Evolutionary conservation across 2,113 vertebrate genomes (phyloP), one percentile per base, ranked within the genome.

Genomic region (Corythornis madagascariensis): DNA sequence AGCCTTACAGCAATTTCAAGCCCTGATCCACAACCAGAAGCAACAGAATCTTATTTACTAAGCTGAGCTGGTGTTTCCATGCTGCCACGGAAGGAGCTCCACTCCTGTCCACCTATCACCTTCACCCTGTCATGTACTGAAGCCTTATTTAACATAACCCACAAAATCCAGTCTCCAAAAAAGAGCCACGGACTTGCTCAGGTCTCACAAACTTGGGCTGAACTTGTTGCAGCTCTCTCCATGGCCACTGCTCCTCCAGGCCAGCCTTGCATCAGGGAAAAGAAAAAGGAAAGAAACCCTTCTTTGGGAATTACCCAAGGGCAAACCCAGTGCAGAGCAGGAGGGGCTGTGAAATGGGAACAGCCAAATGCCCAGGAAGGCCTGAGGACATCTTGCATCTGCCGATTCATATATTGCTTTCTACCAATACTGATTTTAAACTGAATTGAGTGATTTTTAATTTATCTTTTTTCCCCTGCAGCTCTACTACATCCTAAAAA

Each of bases 131-230:
- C 12, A 2, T 3, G 19, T 1, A 2, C 9, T 3, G 33, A 86
- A 60, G 8, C 29, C 12, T 66, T 4, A 7, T 2, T 24, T 0
- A 63, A 24, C 1, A 0, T 6, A 69, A 76, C 35, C 19, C 28
- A 64, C 69, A 11, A n/a, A 79, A 33, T 25, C 47, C 29, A 20
- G 35, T 24, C 60, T 20, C 47, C n/a, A 65, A 73, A 50, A 57
- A 31, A 48, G 55, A 80, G 11, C 13, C 26, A 16, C 3, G 14
- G 1, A 1, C 57, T 67, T 5, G 1, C 21, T 60, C 6, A 2
- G 12, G 35, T 53, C 56, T 57, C 33, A 2, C 56, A 60, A 67
- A 86, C 22, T 43, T 13, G 4, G 38, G 26, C 15, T 71, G 57
- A 66, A 59, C 33, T 59, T 43, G 21, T 48, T 47, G 22, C 22